Evolutionary conservation across 2,113 vertebrate species (phyloP), one percentile per base, ranked within the genome.

Genomic region (Steatornis caripensis): DNA sequence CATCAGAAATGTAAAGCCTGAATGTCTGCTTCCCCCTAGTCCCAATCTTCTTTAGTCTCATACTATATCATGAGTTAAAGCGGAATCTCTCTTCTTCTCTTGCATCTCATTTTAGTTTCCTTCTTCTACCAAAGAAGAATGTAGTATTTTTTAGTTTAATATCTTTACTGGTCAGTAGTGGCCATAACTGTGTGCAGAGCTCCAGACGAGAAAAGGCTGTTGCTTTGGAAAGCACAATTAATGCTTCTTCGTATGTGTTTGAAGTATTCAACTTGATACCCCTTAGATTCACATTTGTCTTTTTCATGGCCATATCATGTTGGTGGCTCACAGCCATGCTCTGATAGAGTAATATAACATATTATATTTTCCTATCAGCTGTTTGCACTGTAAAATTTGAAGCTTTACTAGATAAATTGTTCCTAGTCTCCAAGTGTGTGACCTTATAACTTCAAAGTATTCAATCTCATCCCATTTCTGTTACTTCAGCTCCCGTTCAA

Each of bases 31-130:
- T 60, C 16, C 19, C 18, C 5, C 16, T 68, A n/a, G 26, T 66
- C n/a, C 15, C 23, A 41, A 5, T 62, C 19, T 74, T 49, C 23
- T 34, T 39, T 41, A 58, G 10, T 22, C 16, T 80, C 27, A 29
- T 7, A 49, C 6, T 22, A 5, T 5, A 41, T 45, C 57, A 37
- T 0, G 0, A 84, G 11, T 43, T 64, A 45, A 70, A 54, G 19
- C 17, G 20, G 18, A 81, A 17, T 70, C 15, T 68, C 48, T 76
- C 69, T 48, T 36, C 58, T 23, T n/a, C 36, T 26, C 18, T 55
- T 54, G 3, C 9, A 36, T 12, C 14, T 36, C 24, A 29, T 34
- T 97, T 87, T 30, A 21, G 34, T 89, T 66, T 82, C 54, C 22
- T 78, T 70, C 32, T 75, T 70, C 30, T 66, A n/a, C 20, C 27